Evolutionary conservation across 2,113 vertebrate species (phyloP).

Genomic region (Pyxicephalus adspersus): DNA sequence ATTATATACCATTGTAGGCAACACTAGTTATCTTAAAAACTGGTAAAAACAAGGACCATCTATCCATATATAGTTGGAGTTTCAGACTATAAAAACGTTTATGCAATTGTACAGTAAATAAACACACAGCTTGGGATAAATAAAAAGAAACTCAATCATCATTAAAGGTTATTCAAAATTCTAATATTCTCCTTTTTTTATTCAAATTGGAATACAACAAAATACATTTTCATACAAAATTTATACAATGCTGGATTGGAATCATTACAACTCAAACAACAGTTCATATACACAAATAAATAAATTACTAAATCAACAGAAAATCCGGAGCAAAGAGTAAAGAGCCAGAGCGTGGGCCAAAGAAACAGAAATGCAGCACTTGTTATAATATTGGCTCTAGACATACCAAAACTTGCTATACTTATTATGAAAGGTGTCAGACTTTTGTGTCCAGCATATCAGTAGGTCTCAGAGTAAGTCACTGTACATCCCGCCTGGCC

Average conservation of each 20-base stretch:
- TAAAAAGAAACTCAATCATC: too few species aligned
- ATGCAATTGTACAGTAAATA: too few species aligned
- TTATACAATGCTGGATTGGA: slow-evolving; percentile 1
- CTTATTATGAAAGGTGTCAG: background rate
- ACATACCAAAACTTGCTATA: background rate
- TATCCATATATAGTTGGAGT: too few species aligned
- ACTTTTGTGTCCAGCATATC: background rate
- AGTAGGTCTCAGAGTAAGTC: background rate
- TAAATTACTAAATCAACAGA: background rate
- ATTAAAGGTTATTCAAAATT: too few species aligned
- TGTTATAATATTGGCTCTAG: background rate
- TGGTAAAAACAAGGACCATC: too few species aligned
- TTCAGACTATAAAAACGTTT: too few species aligned
- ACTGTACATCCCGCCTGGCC: background rate
- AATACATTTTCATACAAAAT: slow-evolving; percentile 8
- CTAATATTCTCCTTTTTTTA: too few species aligned
- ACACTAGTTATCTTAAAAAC: too few species aligned
- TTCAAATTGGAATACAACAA: background rate
- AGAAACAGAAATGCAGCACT: background rate
- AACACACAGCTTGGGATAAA: too few species aligned
- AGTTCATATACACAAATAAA: slow-evolving; percentile 29
- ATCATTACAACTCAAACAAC: background rate
- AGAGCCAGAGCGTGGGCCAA: background rate
- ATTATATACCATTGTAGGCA: too few species aligned
- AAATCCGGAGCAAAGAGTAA: background rate